Evolutionary conservation across 2,888 invertebrate species (phyloP).

Genomic region (Lepeophtheirus nordmannii): DNA sequence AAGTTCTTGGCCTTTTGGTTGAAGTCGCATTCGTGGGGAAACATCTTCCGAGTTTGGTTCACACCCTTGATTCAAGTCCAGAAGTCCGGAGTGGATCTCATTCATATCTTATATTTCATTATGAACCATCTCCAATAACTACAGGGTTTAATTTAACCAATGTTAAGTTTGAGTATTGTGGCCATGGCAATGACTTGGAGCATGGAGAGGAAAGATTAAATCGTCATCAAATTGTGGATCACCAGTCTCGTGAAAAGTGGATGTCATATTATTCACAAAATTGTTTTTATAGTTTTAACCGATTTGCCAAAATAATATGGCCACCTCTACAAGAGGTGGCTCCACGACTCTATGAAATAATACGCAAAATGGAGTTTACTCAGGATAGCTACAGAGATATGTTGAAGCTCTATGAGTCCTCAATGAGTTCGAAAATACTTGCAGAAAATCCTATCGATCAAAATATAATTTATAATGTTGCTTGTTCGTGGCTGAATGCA

Average conservation of each 20-base stretch:
- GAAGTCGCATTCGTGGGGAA: conserved; percentile 54
- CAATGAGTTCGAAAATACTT: too few relatives aligned
- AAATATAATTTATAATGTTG: conserved; percentile 37
- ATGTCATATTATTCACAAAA: background rate
- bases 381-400: conserved; percentile 41
- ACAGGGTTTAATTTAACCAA: conserved; percentile 10
- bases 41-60: conserved; percentile 30
- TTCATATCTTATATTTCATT: conserved; percentile 15
- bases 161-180: conserved; percentile 16
- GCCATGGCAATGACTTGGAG: background rate
- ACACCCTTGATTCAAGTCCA: background rate
- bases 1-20: conserved; percentile 44
- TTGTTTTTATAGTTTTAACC: conserved; percentile 14
- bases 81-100: background rate
- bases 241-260: background rate
- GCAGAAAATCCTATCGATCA: conserved; percentile 22
- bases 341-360: background rate
- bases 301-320: conserved; percentile 19
- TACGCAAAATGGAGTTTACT: conserved; percentile 34
- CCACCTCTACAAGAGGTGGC: conserved; percentile 4
- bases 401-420: conserved; percentile 34
- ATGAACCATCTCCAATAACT: conserved; percentile 7
- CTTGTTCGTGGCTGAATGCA: conserved; percentile 49
- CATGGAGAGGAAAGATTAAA: too few relatives aligned
- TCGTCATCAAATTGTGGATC: too few relatives aligned